phyloP scores from a whole-genome alignment of 2,888 invertebrate genomes.

The Stegophylla sp. region DNA sequence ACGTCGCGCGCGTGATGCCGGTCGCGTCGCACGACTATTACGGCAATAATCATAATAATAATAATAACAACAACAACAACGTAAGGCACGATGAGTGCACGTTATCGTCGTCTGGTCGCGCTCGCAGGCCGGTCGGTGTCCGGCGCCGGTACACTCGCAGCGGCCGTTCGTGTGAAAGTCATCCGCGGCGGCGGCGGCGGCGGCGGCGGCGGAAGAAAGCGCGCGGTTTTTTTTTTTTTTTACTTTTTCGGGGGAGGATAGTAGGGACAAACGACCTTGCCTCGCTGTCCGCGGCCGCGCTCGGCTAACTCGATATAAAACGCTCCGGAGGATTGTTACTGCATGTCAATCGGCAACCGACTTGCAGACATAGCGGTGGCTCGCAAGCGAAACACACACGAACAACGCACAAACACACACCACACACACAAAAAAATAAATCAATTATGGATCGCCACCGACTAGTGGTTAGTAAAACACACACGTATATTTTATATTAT shows the following conservation, averaged over 20 bases:
- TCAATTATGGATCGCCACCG: slow-evolving; percentile 52
- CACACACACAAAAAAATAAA: neutral
- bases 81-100: neutral
- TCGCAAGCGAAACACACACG: slow-evolving; percentile 12
- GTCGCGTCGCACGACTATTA: slow-evolving; percentile 1
- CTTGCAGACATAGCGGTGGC: slow-evolving; percentile 50
- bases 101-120: neutral
- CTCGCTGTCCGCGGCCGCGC: neutral
- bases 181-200: neutral
- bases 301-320: slow-evolving; percentile 40
- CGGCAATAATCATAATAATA: neutral
- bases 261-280: slow-evolving; percentile 54
- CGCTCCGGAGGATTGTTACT: slow-evolving; percentile 39
- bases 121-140: neutral
- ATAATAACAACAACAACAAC: neutral
- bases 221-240: slow-evolving; percentile 9
- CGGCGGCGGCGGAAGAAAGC: slow-evolving; percentile 25
- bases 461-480: slow-evolving; percentile 49
- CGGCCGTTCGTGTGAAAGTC: slow-evolving; percentile 25
- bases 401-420: neutral
- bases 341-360: slow-evolving; percentile 52
- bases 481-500: neutral
- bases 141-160: neutral
- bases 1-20: neutral
- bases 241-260: slow-evolving; percentile 15